Base-by-base conservation (phyloP, 2,797 vertebrate genomes). In the Muscicapa striata region DNA sequence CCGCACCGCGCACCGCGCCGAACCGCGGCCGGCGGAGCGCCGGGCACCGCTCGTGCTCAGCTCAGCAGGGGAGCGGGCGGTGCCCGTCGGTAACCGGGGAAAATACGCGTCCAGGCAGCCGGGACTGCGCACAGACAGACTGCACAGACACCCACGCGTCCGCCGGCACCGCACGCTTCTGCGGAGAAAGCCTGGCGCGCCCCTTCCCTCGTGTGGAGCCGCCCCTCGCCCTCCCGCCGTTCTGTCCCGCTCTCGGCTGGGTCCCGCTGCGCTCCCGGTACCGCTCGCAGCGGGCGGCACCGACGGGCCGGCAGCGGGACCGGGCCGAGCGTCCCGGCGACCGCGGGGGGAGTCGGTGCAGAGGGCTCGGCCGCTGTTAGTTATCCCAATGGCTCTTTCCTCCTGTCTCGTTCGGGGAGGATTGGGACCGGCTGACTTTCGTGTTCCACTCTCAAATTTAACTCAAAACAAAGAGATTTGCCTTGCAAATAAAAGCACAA, bases 401-500 rank as follows among this genome's bases (percentile, higher is more conserved):
- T 57, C 36, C 58, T 21, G 55, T 20, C 43, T 23, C 9, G 5
- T 20, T 29, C 8, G 27, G 63, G 59, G 76, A 66, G 43, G 48
- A 45, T 5, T 10, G 41, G 15, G 80, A 46, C 38, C 1, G 57
- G 52, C 36, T 46, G 55, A 51, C 2, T 29, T 75, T 64, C 70
- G 70, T 7, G 40, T 19, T 91, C 81, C 41, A 11, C 40, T 90
- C 81, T 79, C 91, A 41, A 92, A 94, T 88, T 91, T 86, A 86
- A 91, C 86, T 46, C 85, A 70, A 96, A 93, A 90, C 92, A 93
- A 91, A 89, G 81, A 80, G 57, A 90, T 94, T 86, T 93, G 83
- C 45, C 83, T 95, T 84, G 90, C 96, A 95, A 94, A 95, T 88
- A 90, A 91, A 90, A 30, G 58, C 36, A 63, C 88, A 90, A 88